phyloP scores from a whole-genome alignment of 2,113 vertebrate species.

The Sigmodon hispidus region DNA sequence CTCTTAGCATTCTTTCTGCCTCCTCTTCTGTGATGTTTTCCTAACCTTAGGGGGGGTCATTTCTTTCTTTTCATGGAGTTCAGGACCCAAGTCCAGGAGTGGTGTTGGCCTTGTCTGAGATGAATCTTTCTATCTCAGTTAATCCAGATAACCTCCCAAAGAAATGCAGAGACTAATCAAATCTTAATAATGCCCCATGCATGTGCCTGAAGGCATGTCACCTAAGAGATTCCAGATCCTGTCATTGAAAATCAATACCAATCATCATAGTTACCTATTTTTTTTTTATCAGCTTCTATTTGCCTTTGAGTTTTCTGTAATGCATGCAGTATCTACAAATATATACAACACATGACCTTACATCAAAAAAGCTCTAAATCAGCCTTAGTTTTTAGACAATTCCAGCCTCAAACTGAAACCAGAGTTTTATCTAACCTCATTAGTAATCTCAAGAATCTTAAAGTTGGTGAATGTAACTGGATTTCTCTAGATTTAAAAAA shows the following conservation, averaged over 20 bases:
- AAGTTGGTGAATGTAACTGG: not conserved
- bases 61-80: not conserved
- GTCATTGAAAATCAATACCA: not conserved
- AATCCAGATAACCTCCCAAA: not conserved
- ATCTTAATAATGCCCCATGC: not conserved
- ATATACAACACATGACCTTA: not conserved
- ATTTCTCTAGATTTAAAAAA: not conserved
- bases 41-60: not conserved
- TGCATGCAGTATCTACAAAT: not conserved
- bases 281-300: not conserved
- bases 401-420: not conserved
- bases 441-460: not conserved
- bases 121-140: not conserved
- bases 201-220: not conserved
- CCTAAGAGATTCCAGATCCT: not conserved
- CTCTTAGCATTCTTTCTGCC: not conserved
- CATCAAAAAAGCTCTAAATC: not conserved
- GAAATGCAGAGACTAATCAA: not conserved
- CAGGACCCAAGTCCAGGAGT: not conserved
- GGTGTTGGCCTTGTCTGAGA: too few species aligned
- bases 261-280: not conserved
- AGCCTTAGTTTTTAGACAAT: not conserved
- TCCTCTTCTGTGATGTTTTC: not conserved
- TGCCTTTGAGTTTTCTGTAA: not conserved
- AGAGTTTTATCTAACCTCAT: not conserved